A percentile compares a stretch with the other conserved stretches of the same genome.
Conservation (phyloP, 2,113 vertebrate genomes). For the Oryzias javanicus region DNA sequence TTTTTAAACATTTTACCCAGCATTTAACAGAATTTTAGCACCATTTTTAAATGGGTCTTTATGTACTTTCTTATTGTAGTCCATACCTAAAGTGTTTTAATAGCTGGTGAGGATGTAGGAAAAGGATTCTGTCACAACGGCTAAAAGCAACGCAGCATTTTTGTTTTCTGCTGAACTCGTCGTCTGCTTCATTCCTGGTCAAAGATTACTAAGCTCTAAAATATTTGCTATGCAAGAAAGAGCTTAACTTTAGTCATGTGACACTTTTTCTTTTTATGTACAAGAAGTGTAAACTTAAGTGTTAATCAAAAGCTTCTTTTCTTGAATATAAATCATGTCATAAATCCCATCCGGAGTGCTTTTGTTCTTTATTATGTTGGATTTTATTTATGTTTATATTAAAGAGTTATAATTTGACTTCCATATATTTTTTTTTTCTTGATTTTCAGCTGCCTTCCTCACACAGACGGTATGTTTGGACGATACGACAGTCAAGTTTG, state of each 20-base stretch:
- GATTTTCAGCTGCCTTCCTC: slow-evolving; percentile 90
- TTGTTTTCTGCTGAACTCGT: slow-evolving; percentile 22
- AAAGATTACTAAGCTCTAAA: slow-evolving; percentile 63
- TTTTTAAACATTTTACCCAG: too few species aligned
- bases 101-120: slow-evolving; percentile 6
- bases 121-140: slow-evolving; percentile 49
- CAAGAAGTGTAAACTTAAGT: too few species aligned
- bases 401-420: not conserved
- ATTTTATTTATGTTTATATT: too few species aligned
- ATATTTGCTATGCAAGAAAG: slow-evolving; percentile 22
- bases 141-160: slow-evolving; percentile 57
- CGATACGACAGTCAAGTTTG: slow-evolving; percentile 98
- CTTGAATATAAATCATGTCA: not conserved
- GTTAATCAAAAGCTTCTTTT: not conserved
- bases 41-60: too few species aligned
- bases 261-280: slow-evolving; percentile 15
- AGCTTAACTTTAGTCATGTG: slow-evolving; percentile 62
- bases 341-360: too few species aligned
- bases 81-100: too few species aligned
- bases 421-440: not conserved
- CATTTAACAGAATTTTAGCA: too few species aligned
- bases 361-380: too few species aligned
- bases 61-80: too few species aligned
- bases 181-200: slow-evolving; percentile 57
- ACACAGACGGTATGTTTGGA: slow-evolving; percentile 99